Percentiles rank a stretch among this genome's conserved stretches.
These are phyloP conservation scores for Speoplatyrhinus poulsoni DNA, from an alignment of 2,113 vertebrate species.

Conservation along the genomic window DNA sequence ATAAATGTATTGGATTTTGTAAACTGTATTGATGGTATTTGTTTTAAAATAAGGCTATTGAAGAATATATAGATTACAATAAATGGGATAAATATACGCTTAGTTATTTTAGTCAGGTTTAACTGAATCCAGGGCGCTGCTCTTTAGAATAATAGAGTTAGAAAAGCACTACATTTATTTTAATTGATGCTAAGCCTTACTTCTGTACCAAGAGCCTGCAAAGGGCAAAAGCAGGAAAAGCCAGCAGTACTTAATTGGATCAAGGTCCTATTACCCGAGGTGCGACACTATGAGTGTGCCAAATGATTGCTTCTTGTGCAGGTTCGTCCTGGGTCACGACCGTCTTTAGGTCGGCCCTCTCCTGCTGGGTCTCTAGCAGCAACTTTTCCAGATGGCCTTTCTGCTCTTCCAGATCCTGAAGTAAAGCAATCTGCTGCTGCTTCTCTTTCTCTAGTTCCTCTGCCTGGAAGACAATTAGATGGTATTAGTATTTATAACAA, in stretches of 20 bases:
- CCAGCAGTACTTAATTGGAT: neutral
- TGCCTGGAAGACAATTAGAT: conserved; percentile 69
- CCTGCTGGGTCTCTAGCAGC: conserved; percentile 71
- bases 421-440: conserved; percentile 81
- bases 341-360: conserved; percentile 63
- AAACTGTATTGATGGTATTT: too few relatives aligned
- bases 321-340: conserved; percentile 28
- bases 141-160: too few relatives aligned
- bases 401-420: conserved; percentile 85
- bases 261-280: conserved; percentile 9
- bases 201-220: too few relatives aligned
- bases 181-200: too few relatives aligned
- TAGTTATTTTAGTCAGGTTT: too few relatives aligned
- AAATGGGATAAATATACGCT: too few relatives aligned
- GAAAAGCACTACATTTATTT: too few relatives aligned
- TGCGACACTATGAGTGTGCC: neutral
- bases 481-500: neutral
- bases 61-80: too few relatives aligned
- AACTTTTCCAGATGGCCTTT: conserved; percentile 78
- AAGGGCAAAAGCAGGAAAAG: too few relatives aligned
- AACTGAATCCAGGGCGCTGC: too few relatives aligned
- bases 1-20: too few relatives aligned
- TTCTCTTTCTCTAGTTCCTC: conserved; percentile 83
- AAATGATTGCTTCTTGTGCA: conserved; percentile 15
- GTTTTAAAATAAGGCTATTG: too few relatives aligned